Base-by-base conservation (phyloP, 2,797 vertebrate genomes). In the Varecia variegata region DNA sequence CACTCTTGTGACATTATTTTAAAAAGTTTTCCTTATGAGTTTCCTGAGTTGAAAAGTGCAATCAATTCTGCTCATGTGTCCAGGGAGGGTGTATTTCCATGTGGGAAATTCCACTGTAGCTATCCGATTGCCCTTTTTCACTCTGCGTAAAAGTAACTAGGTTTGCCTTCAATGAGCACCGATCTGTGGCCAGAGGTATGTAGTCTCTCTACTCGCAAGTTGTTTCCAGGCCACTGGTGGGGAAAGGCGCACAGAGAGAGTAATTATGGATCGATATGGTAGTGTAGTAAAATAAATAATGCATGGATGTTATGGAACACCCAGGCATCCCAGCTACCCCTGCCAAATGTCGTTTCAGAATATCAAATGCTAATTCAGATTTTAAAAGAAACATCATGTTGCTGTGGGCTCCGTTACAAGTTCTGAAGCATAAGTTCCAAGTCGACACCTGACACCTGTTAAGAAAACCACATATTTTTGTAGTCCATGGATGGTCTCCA, bases 361-460 rank as follows among this genome's bases (percentile, higher is more conserved):
- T 83, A 27, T 83, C 70, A 94, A 67, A 86, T 92, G 90, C 45
- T 88, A 88, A 95, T 95, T 97, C 43, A 52, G 80, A 73, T 96
- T 93, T 90, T 80, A 60, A 93, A 89, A 94, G 96, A 83, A 96
- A 56, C 25, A 6, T 74, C 81, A 30, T 82, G 67, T 90, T 74
- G 35, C 68, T 43, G 12, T 85, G 77, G 83, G 56, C 81, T 90
- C 84, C 71, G 15, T 82, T 70, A 60, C 58, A 95, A 79, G 77
- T 62, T 71, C 17, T 67, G 81, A 88, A 82, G 77, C 68, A 52
- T 88, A 65, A 93, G 88, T 95, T 96, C 90, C 76, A 82, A 35
- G 70, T 81, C 32, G 32, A 81, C 83, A 91, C 88, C 70, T 97
- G 96, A 90, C 35, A 88, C 88, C 90, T 97, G 52, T 95, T 86